Evolutionary conservation across 2,888 invertebrate genomes (phyloP), one percentile per base, ranked within the genome.

Genomic region (Anorthoa munda): DNA sequence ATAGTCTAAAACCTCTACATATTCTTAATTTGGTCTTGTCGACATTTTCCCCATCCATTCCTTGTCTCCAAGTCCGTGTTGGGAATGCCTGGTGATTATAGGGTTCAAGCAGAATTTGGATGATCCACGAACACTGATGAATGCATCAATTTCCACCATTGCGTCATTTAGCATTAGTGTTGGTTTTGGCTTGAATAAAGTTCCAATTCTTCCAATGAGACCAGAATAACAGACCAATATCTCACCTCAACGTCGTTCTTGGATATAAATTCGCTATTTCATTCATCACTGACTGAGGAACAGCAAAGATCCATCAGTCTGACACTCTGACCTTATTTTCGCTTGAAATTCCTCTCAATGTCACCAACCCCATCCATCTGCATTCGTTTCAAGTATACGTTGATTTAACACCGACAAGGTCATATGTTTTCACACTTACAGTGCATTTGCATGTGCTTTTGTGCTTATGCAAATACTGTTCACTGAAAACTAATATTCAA

Each of bases 331-430:
- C 71, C 65, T 81, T 83, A 69, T 80, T 80, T 66, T 71, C 15
- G 50, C 21, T 59, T 45, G 2, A 72, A 64, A 75, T 64, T 69
- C 59, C 2, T 56, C 26, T 55, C 81, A 81, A 81, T 80, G 84
- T 80, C 81, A 66, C 68, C 66, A 66, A 80, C 58, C 83, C 23
- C 58, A 80, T 81, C 21, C 2, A 11, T 82, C 66, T 70, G 17
- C 39, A 13, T 75, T 51, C 26, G 18, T 70, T 68, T 64, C 71
- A 81, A 66, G 63, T 66, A 58, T 51, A 81, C 17, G 26, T 50
- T 70, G 53, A 75, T 66, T 48, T 81, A 76, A 81, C n/a, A 48
- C 46, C 12, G 17, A 55, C 82, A 84, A 76, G 81, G 84, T 81
- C 66, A 53, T 51, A 61, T 75, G 46, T 67, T 58, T 68, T 66